phyloP scores from a whole-genome alignment of 1,140 invertebrate species.

The Brachionus rotundiformis region DNA sequence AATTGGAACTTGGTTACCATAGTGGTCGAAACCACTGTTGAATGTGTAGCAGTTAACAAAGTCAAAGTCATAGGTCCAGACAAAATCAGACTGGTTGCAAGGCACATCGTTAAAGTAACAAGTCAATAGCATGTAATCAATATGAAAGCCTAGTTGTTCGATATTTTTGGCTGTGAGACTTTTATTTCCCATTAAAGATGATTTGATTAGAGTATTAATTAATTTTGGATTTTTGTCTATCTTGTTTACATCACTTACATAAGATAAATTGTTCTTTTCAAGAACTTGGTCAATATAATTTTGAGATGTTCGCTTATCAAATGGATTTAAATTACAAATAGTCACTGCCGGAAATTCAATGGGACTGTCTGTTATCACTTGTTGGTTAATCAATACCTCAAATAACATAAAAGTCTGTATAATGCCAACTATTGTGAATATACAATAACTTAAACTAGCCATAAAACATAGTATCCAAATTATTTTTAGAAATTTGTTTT shows the following conservation, averaged over 20 bases:
- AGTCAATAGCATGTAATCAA: conserved; percentile 46
- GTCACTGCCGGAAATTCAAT: conserved; percentile 63
- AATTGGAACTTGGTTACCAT: conserved; percentile 27
- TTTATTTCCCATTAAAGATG: conserved; percentile 7
- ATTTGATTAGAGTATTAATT: conserved; percentile 53
- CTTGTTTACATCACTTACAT: conserved; percentile 43
- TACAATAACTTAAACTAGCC: conserved; percentile 19
- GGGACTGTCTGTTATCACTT: conserved; percentile 33
- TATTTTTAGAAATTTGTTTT: conserved; percentile 36
- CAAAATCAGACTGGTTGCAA: conserved; percentile 51
- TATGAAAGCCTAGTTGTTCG: conserved; percentile 14
- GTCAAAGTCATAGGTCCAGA: conserved; percentile 40
- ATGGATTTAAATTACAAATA: conserved; percentile 63
- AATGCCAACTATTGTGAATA: conserved; percentile 10
- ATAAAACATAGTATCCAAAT: conserved; percentile 32
- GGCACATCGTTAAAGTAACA: conserved; percentile 53
- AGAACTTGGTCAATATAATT: conserved; percentile 54
- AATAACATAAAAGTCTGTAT: conserved; percentile 12
- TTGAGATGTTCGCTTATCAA: conserved; percentile 53
- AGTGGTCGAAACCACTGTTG: conserved; percentile 53
- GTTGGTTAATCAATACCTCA: conserved; percentile 42
- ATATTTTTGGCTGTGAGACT: background rate
- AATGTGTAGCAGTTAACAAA: conserved; percentile 53
- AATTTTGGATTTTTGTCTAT: conserved; percentile 42
- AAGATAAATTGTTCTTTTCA: conserved; percentile 53